Conservation (phyloP, 2,888 invertebrate genomes). For the Lucinisca nassula region DNA sequence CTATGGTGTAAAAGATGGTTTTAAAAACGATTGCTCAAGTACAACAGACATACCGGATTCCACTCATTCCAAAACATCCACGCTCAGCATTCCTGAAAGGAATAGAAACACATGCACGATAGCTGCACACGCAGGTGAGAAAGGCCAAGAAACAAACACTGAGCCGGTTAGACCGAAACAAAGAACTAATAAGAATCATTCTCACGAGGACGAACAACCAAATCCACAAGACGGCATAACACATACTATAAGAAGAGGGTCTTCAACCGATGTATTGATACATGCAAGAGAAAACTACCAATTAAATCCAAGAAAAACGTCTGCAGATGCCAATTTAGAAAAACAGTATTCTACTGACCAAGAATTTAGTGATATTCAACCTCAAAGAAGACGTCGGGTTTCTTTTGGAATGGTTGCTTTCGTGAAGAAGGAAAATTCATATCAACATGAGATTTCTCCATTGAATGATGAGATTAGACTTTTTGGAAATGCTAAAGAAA, state of each 20-base stretch:
- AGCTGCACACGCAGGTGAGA: too few relatives aligned
- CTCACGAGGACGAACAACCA: too few relatives aligned
- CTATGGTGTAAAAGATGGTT: too few relatives aligned
- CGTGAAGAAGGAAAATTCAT: not conserved
- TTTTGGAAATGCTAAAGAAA: not conserved
- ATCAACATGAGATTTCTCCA: not conserved
- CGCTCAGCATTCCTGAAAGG: too few relatives aligned
- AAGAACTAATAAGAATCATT: too few relatives aligned
- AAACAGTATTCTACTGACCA: not conserved
- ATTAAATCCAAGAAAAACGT: not conserved
- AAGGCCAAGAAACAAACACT: too few relatives aligned
- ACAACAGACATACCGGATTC: too few relatives aligned
- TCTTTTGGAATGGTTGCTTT: slow-evolving; percentile 5
- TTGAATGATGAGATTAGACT: not conserved
- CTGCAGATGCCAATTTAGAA: slow-evolving; percentile 2
- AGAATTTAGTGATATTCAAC: not conserved
- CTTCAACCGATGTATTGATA: not conserved
- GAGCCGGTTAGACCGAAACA: too few relatives aligned
- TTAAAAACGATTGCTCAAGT: too few relatives aligned
- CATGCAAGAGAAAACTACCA: not conserved
- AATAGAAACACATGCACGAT: too few relatives aligned
- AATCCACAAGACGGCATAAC: too few relatives aligned
- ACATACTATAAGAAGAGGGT: not conserved
- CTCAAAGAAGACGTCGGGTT: not conserved
- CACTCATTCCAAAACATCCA: too few relatives aligned